A percentile compares a stretch with the other conserved stretches of the same genome.
Evolutionary conservation across 2,888 invertebrate genomes (phyloP).

Genomic region (Caenorhabditis wallacei): DNA sequence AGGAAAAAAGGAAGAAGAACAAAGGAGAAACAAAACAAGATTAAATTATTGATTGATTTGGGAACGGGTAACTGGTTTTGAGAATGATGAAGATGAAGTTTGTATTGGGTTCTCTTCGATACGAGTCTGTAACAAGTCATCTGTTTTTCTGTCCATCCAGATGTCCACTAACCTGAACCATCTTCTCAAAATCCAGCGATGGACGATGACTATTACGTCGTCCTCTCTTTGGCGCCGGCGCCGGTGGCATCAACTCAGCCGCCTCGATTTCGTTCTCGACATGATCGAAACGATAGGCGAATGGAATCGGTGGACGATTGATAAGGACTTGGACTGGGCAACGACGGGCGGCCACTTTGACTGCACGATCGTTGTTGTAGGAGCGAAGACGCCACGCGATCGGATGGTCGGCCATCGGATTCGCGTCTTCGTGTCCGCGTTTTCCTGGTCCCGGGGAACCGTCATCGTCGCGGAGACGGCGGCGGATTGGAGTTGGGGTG

Average conservation of each 20-base stretch:
- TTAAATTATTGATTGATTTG: conserved; percentile 43
- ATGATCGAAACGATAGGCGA: conserved; percentile 43
- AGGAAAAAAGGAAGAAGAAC: not conserved
- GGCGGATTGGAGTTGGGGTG: conserved; percentile 59
- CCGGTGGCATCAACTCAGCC: conserved; percentile 44
- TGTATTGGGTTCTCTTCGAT: conserved; percentile 34
- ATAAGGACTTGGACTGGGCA: conserved; percentile 55
- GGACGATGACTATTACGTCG: conserved; percentile 66
- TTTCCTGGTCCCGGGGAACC: conserved; percentile 47
- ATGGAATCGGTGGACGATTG: conserved; percentile 53
- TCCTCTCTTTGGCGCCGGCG: conserved; percentile 59
- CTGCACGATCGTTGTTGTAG: conserved; percentile 56
- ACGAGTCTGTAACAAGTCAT: conserved; percentile 42
- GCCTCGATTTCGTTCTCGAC: conserved; percentile 33
- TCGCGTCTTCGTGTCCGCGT: conserved; percentile 47
- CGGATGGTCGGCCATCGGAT: conserved; percentile 61
- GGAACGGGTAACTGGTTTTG: conserved; percentile 59
- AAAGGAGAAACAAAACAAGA: conserved; percentile 27
- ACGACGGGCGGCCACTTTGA: conserved; percentile 63
- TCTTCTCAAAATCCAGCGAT: conserved; percentile 73
- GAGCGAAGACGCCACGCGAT: conserved; percentile 65
- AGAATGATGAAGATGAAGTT: conserved; percentile 9
- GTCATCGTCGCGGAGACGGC: conserved; percentile 46
- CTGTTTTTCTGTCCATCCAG: not conserved
- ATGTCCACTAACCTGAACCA: conserved; percentile 60